A percentile compares a stretch with the other conserved stretches of the same genome.
phyloP scores from a whole-genome alignment of 1,140 invertebrate genomes.

The Drosophila santomea region DNA sequence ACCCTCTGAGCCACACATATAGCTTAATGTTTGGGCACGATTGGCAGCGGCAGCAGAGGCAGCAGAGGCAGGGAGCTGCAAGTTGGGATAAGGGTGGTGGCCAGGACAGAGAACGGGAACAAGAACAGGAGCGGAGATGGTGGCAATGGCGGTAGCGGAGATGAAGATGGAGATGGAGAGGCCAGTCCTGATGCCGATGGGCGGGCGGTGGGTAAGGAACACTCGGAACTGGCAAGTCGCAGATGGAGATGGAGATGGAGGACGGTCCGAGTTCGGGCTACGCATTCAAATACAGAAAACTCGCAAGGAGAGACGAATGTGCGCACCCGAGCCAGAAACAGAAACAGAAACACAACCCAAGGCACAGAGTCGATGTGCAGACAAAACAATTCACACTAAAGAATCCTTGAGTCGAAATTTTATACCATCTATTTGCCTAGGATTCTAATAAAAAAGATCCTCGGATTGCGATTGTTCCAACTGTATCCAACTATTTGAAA shows the following conservation, averaged over 20 bases:
- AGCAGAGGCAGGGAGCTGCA: conserved; percentile 6
- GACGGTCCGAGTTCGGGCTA: conserved; percentile 61
- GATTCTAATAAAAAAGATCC: not conserved
- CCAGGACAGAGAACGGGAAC: not conserved
- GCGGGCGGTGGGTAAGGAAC: conserved; percentile 13
- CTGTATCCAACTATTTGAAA: not conserved
- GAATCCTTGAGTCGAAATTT: too few species aligned
- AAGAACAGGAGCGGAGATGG: conserved; percentile 4
- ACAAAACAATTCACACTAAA: not conserved
- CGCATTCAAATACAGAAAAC: conserved; percentile 80
- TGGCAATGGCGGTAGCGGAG: conserved; percentile 14
- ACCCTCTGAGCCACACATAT: conserved; percentile 59
- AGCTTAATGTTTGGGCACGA: conserved; percentile 66
- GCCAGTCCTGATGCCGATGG: conserved; percentile 29
- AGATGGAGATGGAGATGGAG: conserved; percentile 20
- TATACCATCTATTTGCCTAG: too few species aligned
- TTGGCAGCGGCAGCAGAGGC: conserved; percentile 34
- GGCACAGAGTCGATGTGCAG: conserved; percentile 31
- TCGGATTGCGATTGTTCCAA: not conserved
- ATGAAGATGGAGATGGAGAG: conserved; percentile 37
- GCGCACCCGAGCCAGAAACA: conserved; percentile 59
- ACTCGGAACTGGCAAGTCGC: conserved; percentile 9
- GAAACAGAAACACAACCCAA: conserved; percentile 50
- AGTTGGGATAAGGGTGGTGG: conserved; percentile 21
- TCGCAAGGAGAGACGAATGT: conserved; percentile 75